Evolutionary conservation across 2,797 vertebrate species (phyloP), one percentile per base, ranked within the genome.

Genomic region (Anabacerthia variegaticeps): DNA sequence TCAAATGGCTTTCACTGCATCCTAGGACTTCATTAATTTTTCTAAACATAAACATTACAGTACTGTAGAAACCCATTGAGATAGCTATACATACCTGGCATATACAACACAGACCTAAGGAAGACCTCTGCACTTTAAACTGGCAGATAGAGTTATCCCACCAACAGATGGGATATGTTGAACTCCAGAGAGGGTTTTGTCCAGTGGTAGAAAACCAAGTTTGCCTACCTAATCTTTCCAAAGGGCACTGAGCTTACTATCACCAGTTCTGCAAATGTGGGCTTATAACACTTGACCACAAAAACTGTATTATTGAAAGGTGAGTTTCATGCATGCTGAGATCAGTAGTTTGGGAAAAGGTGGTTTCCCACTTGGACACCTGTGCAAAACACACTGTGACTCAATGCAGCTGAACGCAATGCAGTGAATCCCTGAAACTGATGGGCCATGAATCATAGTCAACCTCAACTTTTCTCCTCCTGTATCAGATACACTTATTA

Each of bases 111-210:
- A 0, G 41, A 43, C 23, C 36, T 22, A n/a, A 72, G 44, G 21
- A 69, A 81, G 24, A 59, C 8, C 23, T 78, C 44, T 55, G 34
- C 30, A 34, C 54, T 92, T 92, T 26, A 21, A 24, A 46, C 6
- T 74, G n/a, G 32, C 36, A 67, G 0, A n/a, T 13, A 26, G 27
- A 67, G 7, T 63, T 21, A 49, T 21, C 23, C 7, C 26, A 37
- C 32, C 32, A 36, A n/a, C 20, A 1, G 0, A 7, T 41, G 48
- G 65, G 36, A 39, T 36, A 43, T 0, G 1, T 39, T 43, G 36
- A 87, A n/a, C 30, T 44, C 30, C 36, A 55, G 41, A 55, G 7
- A 37, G 30, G 6, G 6, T 43, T 84, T 80, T 27, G 37, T 39
- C 16, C 54, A 49, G 4, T 55, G 14, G 28, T 67, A 71, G 39